These are phyloP conservation scores for Gallinago stenura DNA, from an alignment of 2,797 vertebrate genomes.

Conservation along the genomic window DNA sequence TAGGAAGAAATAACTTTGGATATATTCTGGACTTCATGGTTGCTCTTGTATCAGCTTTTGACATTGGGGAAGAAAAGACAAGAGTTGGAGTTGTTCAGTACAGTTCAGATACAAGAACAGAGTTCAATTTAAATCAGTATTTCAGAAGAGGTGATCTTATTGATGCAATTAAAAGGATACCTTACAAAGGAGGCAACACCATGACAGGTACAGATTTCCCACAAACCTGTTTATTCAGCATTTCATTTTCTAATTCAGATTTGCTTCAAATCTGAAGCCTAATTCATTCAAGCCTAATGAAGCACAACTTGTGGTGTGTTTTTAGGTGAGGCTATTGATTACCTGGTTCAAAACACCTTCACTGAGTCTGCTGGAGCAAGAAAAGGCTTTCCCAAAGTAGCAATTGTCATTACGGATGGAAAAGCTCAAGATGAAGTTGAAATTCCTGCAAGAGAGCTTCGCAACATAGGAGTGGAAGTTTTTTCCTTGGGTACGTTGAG, in stretches of 20 bases:
- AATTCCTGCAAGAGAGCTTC: constrained; percentile 86
- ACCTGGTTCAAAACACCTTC: constrained; percentile 86
- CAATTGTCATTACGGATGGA: constrained; percentile 92
- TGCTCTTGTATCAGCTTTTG: constrained; percentile 88
- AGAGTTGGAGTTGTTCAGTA: constrained; percentile 93
- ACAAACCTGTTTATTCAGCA: not conserved
- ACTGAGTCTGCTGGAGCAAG: constrained; percentile 87
- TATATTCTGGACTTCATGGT: constrained; percentile 88
- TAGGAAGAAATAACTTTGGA: constrained; percentile 89
- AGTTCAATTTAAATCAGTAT: constrained; percentile 90
- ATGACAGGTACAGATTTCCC: constrained; percentile 86
- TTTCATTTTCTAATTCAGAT: not conserved
- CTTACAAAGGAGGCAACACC: constrained; percentile 90
- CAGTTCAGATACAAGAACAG: constrained; percentile 85
- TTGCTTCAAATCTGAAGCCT: not conserved
- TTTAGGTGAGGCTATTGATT: constrained; percentile 90
- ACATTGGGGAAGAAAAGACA: constrained; percentile 89
- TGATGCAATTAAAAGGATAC: constrained; percentile 87
- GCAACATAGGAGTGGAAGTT: constrained; percentile 89
- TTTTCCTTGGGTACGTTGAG: constrained; percentile 89
- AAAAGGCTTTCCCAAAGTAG: constrained; percentile 90
- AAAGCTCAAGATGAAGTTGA: constrained; percentile 90
- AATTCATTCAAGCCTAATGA: not conserved
- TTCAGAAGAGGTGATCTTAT: constrained; percentile 84
- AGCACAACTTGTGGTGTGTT: not conserved